Evolutionary conservation across 23 tunicate genomes (phyloP), one percentile per base, ranked within the genome.

Genomic region (Oikopleura dioica): DNA sequence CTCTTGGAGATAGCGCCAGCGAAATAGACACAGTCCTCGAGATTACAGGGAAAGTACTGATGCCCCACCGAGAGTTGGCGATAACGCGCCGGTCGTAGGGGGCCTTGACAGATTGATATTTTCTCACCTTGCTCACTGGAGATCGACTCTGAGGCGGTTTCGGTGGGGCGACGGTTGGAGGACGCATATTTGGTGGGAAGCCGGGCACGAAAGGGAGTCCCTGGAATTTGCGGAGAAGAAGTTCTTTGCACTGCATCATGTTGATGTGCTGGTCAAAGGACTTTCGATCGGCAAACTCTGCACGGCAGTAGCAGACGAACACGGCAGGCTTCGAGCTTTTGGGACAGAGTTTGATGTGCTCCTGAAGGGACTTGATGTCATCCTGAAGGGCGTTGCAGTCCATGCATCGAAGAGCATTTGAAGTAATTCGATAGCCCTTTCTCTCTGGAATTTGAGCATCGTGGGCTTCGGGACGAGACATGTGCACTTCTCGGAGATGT

Each of bases 381-480:
- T 87, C 55, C 68, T 92, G 50, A 80, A 80, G 36, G 38, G 86
- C 38, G 69, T 77, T 38, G 99, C 88, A 78, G 80, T 81, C 76
- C 69, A 63, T 63, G 33, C 72, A 63, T 2, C 33, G 72, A 2
- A 63, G 33, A 28, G 72, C 30, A 63, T 28, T 63, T 28, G 72
- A 23, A 28, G 72, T 31, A 63, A 63, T 63, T 16, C 5, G 16
- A 28, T 12, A 63, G 30, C 72, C 72, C 2, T 28, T 24, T 24
- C 72, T 24, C 26, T 23, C 5, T 28, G 72, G 72, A 28, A 2
- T 28, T 28, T 63, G 33, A 28, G 26, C 16, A 5, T 63, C 26
- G 29, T 63, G 30, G 5, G 72, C 16, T 23, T 63, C 72, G 72
- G 72, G 30, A 2, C 33, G 29, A 31, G 26, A 2, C 72, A 63